Percentiles rank a stretch among this genome's conserved stretches.
Conservation (phyloP, 2,113 vertebrate genomes). For the Zingel zingel region DNA sequence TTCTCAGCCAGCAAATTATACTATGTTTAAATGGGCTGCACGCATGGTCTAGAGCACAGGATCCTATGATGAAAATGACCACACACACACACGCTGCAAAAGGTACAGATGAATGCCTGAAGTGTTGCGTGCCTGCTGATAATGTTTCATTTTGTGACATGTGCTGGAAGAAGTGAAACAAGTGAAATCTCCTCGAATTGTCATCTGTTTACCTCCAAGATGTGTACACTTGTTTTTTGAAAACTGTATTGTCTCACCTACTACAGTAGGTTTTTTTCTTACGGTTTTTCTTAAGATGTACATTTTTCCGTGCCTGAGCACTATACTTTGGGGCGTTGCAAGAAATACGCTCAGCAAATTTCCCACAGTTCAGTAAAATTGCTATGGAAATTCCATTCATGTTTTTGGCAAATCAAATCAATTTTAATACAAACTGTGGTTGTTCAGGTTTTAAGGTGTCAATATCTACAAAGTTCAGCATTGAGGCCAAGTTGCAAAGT, state of each 20-base stretch:
- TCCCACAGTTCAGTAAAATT: neutral
- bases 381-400: neutral
- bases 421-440: neutral
- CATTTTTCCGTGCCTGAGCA: too few relatives aligned
- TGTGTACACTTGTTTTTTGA: neutral
- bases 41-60: conserved; percentile 52
- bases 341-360: neutral
- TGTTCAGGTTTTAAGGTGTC: neutral
- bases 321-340: neutral
- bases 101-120: conserved; percentile 22
- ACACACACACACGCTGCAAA: conserved; percentile 48
- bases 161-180: conserved; percentile 5
- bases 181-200: neutral
- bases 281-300: neutral
- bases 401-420: neutral
- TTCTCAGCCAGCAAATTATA: conserved; percentile 73
- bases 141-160: conserved; percentile 20
- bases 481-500: neutral
- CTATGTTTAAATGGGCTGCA: conserved; percentile 65
- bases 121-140: conserved; percentile 3
- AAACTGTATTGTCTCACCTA: neutral
- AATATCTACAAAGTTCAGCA: neutral
- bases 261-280: neutral
- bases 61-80: conserved; percentile 55
- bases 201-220: neutral